A percentile compares a stretch with the other conserved stretches of the same genome.
Evolutionary conservation across 2,888 invertebrate species (phyloP).

Genomic region (Cistogaster globosa): DNA sequence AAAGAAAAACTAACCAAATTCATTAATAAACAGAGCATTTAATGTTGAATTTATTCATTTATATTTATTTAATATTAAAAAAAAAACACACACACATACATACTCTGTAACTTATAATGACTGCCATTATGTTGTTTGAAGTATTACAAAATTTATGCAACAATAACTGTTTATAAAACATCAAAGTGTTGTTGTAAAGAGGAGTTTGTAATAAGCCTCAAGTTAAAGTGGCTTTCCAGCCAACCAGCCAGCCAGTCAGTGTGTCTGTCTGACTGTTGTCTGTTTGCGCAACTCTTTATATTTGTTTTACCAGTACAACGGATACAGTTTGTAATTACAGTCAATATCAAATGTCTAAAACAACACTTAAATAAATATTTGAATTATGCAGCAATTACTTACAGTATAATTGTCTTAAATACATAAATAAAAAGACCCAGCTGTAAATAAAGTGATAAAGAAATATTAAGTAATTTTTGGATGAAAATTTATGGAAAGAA

Average conservation of each 20-base stretch:
- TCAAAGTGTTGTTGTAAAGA: conserved; percentile 55
- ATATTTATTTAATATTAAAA: conserved; percentile 34
- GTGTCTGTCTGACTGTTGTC: not conserved
- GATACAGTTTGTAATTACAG: conserved; percentile 58
- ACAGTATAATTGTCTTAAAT: conserved; percentile 30
- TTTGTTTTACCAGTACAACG: conserved; percentile 25
- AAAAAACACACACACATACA: not conserved
- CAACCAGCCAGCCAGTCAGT: conserved; percentile 2
- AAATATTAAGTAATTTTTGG: not conserved
- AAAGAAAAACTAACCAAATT: conserved; percentile 17
- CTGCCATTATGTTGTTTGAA: conserved; percentile 52
- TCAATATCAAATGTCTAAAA: conserved; percentile 60
- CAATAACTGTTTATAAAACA: conserved; percentile 55
- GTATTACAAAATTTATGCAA: conserved; percentile 59
- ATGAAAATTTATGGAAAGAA: too few relatives aligned
- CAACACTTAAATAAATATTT: conserved; percentile 62
- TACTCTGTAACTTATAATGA: conserved; percentile 4
- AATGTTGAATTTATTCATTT: conserved; percentile 45
- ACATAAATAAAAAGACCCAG: conserved; percentile 12
- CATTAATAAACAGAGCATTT: conserved; percentile 54
- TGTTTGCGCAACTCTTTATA: conserved; percentile 22
- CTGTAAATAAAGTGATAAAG: conserved; percentile 23
- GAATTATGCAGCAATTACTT: conserved; percentile 49
- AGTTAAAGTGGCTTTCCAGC: conserved; percentile 44
- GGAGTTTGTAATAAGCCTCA: conserved; percentile 48